Evolutionary conservation across 2,888 invertebrate genomes (phyloP), one percentile per base, ranked within the genome.

Genomic region (Nudaria mundana): DNA sequence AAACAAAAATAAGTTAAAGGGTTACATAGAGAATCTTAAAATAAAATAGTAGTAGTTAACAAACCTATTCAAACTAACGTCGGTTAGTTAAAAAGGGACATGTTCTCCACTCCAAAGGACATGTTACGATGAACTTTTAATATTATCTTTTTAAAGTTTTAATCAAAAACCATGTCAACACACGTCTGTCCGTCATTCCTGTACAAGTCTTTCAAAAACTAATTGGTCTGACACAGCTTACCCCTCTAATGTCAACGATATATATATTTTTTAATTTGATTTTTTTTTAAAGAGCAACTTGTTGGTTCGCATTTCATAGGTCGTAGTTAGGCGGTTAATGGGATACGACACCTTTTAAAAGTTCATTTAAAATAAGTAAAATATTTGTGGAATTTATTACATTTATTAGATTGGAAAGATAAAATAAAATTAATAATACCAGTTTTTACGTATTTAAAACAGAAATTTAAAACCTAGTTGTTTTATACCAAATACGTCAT

Each of bases 181-280:
- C 71, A 68, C 74, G 81, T 81, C 83, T 76, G 74, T 72, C 81
- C 77, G 72, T 71, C 77, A 66, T 68, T 70, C 63, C 67, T 69
- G 67, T 66, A 68, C 69, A 67, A 76, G 74, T 81, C 81, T 81
- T 84, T 84, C 79, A 80, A 70, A 55, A 71, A 83, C 86, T 86
- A 86, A 86, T 86, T 86, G 87, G 80, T 84, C 71, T 85, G 85
- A 83, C 86, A 76, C 66, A 63, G 67, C 57, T 67, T 71, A 75
- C 74, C 80, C 77, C 74, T 67, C 71, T 53, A 64, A 54, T 63
- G 63, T 55, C 56, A 61, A 52, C 60, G 59, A 56, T 57, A 63
- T 55, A 45, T 58, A 66, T 70, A 22, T 78, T 79, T 80, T 78
- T 71, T 64, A 70, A 71, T 71, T 71, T 70, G 62, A 71, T 66